Evolutionary conservation across 2,888 invertebrate genomes (phyloP).

Genomic region (Sussaba pulchella): DNA sequence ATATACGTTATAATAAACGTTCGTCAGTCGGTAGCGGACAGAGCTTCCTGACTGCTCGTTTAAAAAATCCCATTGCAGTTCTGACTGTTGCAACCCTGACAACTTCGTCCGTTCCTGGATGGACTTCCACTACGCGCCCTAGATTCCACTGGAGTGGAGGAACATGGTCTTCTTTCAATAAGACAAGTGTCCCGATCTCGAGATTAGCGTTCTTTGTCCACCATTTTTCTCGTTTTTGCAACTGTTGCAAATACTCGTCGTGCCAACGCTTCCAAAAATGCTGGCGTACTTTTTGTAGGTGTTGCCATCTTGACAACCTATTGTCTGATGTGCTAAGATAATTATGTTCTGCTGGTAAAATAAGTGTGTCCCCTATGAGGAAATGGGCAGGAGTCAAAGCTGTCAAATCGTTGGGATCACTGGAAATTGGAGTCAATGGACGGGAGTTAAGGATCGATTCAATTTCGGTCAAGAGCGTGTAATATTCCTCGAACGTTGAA

Average conservation of each 20-base stretch:
- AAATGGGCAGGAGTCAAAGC: constrained; percentile 46
- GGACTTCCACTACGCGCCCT: constrained; percentile 70
- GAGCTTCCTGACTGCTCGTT: constrained; percentile 64
- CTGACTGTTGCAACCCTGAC: constrained; percentile 73
- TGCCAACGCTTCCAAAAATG: constrained; percentile 62
- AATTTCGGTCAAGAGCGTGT: not conserved
- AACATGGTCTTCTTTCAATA: constrained; percentile 74
- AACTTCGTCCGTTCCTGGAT: constrained; percentile 73
- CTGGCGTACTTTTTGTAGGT: constrained; percentile 63
- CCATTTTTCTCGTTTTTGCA: constrained; percentile 61
- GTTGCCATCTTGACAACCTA: constrained; percentile 68
- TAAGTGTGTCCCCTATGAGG: constrained; percentile 49
- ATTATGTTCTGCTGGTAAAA: constrained; percentile 40
- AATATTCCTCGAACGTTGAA: not conserved
- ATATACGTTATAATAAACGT: not conserved
- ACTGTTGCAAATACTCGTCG: constrained; percentile 61
- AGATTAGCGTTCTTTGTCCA: constrained; percentile 55
- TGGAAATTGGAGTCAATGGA: constrained; percentile 7
- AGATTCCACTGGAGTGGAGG: constrained; percentile 75
- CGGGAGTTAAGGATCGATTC: constrained; percentile 11
- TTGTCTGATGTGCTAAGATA: constrained; percentile 46
- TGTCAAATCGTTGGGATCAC: constrained; percentile 1
- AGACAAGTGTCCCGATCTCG: constrained; percentile 71
- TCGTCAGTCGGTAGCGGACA: constrained; percentile 65
- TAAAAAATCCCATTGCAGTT: constrained; percentile 65